Evolutionary conservation across 2,888 invertebrate genomes (phyloP), one percentile per base, ranked within the genome.

Genomic region (Penaeus monodon): DNA sequence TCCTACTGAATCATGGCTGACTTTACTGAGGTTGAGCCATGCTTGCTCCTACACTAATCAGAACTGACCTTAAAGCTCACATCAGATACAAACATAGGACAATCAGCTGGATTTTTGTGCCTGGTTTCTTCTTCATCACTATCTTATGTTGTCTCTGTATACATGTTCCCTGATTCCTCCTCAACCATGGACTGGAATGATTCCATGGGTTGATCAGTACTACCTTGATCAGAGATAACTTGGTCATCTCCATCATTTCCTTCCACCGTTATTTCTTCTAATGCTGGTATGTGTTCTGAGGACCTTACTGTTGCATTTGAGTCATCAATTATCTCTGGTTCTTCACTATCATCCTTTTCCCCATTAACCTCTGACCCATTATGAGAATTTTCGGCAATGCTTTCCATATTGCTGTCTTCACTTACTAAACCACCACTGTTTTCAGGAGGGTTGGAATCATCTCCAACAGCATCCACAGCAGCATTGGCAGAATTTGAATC

Each of bases 171-270:
- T 17, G 84, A 80, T 68, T 88, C 84, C 33, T 88, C 88, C 64
- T 82, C 88, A 29, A 88, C 88, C 76, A 88, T 88, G 64, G 84
- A 84, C 88, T 88, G 84, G 74, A 88, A 88, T 68, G 80, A 84
- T 76, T 88, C 88, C 83, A 82, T 68, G 27, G 84, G 57, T 65
- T 84, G 44, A 49, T 38, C 68, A 24, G 68, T 33, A 20, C 81
- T 44, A n/a, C 84, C 29, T n/a, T 63, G 20, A 77, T n/a, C 57
- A 24, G 33, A 63, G 20, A 63, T 57, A n/a, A 33, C 29, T n/a
- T 57, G 65, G 38, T 78, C 57, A 20, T 65, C 81, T 24, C 82
- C 78, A 27, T 57, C n/a, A n/a, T 57, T 68, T 38, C 74, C 84
- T 63, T 80, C 88, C 44, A 81, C 49, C 44, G 49, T 83, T 64